Evolutionary conservation across 2,888 invertebrate genomes (phyloP).

Genomic region (Drosophila atroscutellata): DNA sequence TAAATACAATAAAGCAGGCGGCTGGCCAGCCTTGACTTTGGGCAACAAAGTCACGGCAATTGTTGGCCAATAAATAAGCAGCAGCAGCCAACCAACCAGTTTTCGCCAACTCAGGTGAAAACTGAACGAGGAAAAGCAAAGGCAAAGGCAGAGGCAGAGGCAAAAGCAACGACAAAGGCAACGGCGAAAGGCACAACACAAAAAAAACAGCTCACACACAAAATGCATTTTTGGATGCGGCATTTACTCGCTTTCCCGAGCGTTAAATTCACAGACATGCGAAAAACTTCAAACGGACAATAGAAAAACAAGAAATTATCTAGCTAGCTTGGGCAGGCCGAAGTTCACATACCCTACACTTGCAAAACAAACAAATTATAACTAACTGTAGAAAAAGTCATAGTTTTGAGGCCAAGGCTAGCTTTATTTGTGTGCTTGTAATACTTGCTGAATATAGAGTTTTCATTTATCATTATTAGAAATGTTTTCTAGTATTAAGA

Average conservation of each 20-base stretch:
- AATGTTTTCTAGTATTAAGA: neutral
- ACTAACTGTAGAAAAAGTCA: neutral
- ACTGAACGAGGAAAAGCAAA: conserved; percentile 43
- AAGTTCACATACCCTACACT: neutral
- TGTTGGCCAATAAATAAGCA: conserved; percentile 27
- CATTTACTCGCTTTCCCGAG: conserved; percentile 69
- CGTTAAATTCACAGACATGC: conserved; percentile 53
- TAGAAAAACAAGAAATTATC: neutral
- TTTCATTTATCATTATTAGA: neutral
- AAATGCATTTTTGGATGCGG: conserved; percentile 39
- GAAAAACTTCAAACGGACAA: conserved; percentile 22
- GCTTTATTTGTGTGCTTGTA: neutral
- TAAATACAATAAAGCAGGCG: conserved; percentile 7
- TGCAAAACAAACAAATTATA: neutral
- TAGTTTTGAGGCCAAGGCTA: neutral
- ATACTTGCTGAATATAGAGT: neutral
- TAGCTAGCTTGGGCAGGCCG: neutral
- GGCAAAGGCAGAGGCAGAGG: conserved; percentile 18
- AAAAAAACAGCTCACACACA: conserved; percentile 14
- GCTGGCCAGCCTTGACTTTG: conserved; percentile 78
- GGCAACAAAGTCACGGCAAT: conserved; percentile 29
- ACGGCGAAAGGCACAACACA: conserved; percentile 31
- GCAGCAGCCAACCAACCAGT: conserved; percentile 6
- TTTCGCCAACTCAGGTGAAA: conserved; percentile 45
- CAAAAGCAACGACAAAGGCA: conserved; percentile 20